Percentiles rank a stretch among this genome's conserved stretches.
phyloP scores from a whole-genome alignment of 53 echinoderm and acorn worm species.

The Crossaster papposus region DNA sequence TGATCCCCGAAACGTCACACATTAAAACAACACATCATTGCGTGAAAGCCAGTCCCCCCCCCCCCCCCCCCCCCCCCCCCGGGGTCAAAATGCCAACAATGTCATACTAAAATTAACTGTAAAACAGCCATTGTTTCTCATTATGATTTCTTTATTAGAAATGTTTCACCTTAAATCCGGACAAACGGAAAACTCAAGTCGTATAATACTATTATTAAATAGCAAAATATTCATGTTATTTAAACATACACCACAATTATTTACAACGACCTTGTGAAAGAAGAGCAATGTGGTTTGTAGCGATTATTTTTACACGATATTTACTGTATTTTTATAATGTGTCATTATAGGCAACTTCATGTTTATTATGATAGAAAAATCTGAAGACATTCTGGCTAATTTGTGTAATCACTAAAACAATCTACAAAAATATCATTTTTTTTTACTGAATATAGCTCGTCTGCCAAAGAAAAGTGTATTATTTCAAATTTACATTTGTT shows the following conservation, averaged over 20 bases:
- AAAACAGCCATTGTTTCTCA: not conserved
- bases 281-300: not conserved
- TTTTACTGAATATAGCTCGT: too few species aligned
- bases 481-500: too few species aligned
- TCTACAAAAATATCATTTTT: not conserved
- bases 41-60: too few species aligned
- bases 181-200: constrained; percentile 15
- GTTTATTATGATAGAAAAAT: not conserved
- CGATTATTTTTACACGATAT: not conserved
- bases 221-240: constrained; percentile 45
- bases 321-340: not conserved
- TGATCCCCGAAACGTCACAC: too few species aligned
- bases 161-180: constrained; percentile 16
- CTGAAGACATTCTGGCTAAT: not conserved
- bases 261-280: constrained; percentile 24
- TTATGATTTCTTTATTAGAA: constrained; percentile 30
- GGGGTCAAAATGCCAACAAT: not conserved
- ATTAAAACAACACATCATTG: too few species aligned
- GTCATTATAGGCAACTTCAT: not conserved
- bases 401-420: not conserved
- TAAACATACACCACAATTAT: constrained; percentile 42
- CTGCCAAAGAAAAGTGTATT: too few species aligned
- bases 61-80: too few species aligned
- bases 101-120: not conserved
- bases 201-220: constrained; percentile 16